These are phyloP conservation scores for Matsumyia berberina DNA, from an alignment of 2,888 invertebrate species.

Conservation along the genomic window DNA sequence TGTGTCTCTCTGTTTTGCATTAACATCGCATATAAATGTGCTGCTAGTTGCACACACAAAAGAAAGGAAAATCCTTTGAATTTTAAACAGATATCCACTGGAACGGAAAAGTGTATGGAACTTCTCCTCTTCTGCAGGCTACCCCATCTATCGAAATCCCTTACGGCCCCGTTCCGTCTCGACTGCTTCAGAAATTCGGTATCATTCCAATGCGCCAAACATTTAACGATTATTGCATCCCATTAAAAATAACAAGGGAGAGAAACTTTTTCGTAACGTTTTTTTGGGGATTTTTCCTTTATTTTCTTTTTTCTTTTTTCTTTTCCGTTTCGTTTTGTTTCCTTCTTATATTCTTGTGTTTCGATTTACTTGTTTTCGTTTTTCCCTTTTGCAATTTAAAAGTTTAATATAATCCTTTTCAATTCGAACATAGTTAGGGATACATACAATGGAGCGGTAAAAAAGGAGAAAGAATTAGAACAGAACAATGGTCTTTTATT, in stretches of 20 bases:
- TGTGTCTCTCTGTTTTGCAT: slow-evolving; percentile 73
- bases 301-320: slow-evolving; percentile 1
- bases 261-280: slow-evolving; percentile 83
- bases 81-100: slow-evolving; percentile 72
- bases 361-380: slow-evolving; percentile 63
- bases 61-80: slow-evolving; percentile 75
- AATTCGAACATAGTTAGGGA: slow-evolving; percentile 57
- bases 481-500: slow-evolving; percentile 61
- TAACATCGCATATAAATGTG: slow-evolving; percentile 76
- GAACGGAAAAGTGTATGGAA: slow-evolving; percentile 54
- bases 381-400: slow-evolving; percentile 63
- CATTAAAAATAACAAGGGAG: slow-evolving; percentile 84
- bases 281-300: slow-evolving; percentile 81
- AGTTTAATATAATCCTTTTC: slow-evolving; percentile 75
- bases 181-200: slow-evolving; percentile 68
- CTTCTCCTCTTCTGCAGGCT: slow-evolving; percentile 7
- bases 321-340: background rate
- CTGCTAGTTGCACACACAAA: slow-evolving; percentile 74
- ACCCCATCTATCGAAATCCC: slow-evolving; percentile 27
- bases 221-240: slow-evolving; percentile 84
- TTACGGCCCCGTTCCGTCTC: slow-evolving; percentile 63
- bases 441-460: slow-evolving; percentile 42
- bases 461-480: slow-evolving; percentile 32
- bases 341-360: slow-evolving; percentile 63
- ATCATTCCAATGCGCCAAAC: slow-evolving; percentile 78